Evolutionary conservation across 2,888 invertebrate species (phyloP), one percentile per base, ranked within the genome.

Genomic region (Teinopalpus imperialis): DNA sequence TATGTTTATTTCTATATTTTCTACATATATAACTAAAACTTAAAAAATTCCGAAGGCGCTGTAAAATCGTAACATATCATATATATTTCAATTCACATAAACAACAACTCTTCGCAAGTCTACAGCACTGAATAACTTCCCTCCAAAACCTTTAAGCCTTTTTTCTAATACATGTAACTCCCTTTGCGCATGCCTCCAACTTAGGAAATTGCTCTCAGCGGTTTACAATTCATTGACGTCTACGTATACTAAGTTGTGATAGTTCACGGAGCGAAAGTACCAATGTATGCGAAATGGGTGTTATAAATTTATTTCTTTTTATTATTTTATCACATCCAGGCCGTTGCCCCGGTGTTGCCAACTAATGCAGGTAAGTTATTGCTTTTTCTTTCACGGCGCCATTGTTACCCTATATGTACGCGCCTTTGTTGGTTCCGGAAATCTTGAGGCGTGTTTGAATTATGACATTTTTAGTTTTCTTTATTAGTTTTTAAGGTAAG

Each of bases 71-170:
- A n/a, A n/a, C n/a, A n/a, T n/a, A n/a, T n/a, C n/a, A n/a, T n/a
- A 32, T 29, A 27, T 35, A 42, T 34, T 24, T 29, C 29, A 37
- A n/a, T 23, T 5, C 13, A 14, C 14, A 21, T 24, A 26, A 44
- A 32, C 24, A 45, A 51, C 63, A 59, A 56, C 56, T 56, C 58
- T 46, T 34, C 59, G 13, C 18, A 7, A 31, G 44, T 37, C 24
- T 26, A 7, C 20, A 39, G 52, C 54, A 76, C 76, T 74, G 66
- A 70, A 67, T 63, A 16, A 69, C 54, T 68, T 75, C 72, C 61
- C 66, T 62, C 59, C 61, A 67, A 55, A 59, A 57, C 52, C 48
- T 51, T 52, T 56, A 12, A 30, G 24, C 14, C 9, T 29, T 35
- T 35, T 46, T 46, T 23, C 27, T 35, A 24, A 20, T 44, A 45